phyloP scores from a whole-genome alignment of 23 tunicate species.

The Botrylloides violaceus region DNA sequence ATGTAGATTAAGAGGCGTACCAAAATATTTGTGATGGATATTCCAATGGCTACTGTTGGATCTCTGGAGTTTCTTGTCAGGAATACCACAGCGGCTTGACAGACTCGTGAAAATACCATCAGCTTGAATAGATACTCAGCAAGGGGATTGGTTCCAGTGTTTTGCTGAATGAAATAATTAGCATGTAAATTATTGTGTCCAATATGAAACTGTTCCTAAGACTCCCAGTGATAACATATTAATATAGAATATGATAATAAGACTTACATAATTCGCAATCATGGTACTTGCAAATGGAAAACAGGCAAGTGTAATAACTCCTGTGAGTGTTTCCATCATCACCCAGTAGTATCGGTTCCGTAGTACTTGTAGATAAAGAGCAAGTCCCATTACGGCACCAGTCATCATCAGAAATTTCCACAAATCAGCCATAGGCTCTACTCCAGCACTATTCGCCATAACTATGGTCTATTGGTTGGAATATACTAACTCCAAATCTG shows the following conservation, averaged over 20 bases:
- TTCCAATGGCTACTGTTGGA: slow-evolving; percentile 22
- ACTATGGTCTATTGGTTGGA: too few species aligned
- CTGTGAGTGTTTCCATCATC: slow-evolving; percentile 15
- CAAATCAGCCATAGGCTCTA: slow-evolving; percentile 9
- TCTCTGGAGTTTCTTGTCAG: slow-evolving; percentile 20
- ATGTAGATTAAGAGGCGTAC: too few species aligned
- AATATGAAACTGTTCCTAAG: too few species aligned
- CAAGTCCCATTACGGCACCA: background rate
- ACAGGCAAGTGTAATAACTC: background rate
- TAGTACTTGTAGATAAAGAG: slow-evolving; percentile 17
- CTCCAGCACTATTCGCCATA: background rate
- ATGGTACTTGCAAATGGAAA: slow-evolving; percentile 14
- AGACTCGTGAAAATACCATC: slow-evolving; percentile 2
- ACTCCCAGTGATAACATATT: too few species aligned
- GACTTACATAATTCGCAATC: slow-evolving; percentile 4
- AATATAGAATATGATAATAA: too few species aligned
- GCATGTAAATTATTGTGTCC: too few species aligned
- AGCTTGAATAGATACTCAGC: background rate
- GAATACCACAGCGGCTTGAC: slow-evolving; percentile 12
- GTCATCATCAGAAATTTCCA: background rate
- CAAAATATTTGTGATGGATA: slow-evolving; percentile 15
- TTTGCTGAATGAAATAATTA: background rate
- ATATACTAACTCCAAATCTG: too few species aligned
- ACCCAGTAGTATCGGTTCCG: slow-evolving; percentile 22
- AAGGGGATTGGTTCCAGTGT: background rate